Percentiles rank a stretch among this genome's conserved stretches.
Evolutionary conservation across 2,888 invertebrate species (phyloP).

Genomic region (Steromphala cineraria): DNA sequence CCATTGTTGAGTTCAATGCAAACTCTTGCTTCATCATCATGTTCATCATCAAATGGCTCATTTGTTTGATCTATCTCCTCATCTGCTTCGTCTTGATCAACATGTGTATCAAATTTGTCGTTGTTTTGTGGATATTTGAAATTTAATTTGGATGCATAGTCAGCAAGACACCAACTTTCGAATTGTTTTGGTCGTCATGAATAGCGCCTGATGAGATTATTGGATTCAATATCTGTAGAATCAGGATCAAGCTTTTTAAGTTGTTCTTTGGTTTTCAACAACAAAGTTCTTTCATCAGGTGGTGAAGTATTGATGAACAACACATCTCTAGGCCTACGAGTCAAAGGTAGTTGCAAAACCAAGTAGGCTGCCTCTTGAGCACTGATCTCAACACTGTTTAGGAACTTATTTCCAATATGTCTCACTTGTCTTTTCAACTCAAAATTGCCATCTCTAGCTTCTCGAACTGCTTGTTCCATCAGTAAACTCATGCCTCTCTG

Average conservation of each 20-base stretch:
- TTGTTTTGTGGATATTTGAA: not conserved
- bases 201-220: constrained; percentile 37
- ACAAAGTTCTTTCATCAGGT: constrained; percentile 39
- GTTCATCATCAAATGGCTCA: too few relatives aligned
- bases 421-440: constrained; percentile 38
- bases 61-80: too few relatives aligned
- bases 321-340: constrained; percentile 31
- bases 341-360: constrained; percentile 48
- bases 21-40: constrained; percentile 31
- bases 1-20: constrained; percentile 19
- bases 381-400: constrained; percentile 53
- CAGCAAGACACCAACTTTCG: constrained; percentile 33
- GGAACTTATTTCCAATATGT: constrained; percentile 49
- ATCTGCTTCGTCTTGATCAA: too few relatives aligned
- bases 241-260: constrained; percentile 43
- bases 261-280: constrained; percentile 53
- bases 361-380: constrained; percentile 60
- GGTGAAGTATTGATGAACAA: constrained; percentile 50
- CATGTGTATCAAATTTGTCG: too few relatives aligned
- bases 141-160: constrained; percentile 37
- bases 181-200: constrained; percentile 30
- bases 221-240: constrained; percentile 36
- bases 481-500: constrained; percentile 48
- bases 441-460: constrained; percentile 36
- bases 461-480: constrained; percentile 38